These are phyloP conservation scores for Dynastes hyllus DNA, from an alignment of 2,888 invertebrate genomes.

Conservation along the genomic window DNA sequence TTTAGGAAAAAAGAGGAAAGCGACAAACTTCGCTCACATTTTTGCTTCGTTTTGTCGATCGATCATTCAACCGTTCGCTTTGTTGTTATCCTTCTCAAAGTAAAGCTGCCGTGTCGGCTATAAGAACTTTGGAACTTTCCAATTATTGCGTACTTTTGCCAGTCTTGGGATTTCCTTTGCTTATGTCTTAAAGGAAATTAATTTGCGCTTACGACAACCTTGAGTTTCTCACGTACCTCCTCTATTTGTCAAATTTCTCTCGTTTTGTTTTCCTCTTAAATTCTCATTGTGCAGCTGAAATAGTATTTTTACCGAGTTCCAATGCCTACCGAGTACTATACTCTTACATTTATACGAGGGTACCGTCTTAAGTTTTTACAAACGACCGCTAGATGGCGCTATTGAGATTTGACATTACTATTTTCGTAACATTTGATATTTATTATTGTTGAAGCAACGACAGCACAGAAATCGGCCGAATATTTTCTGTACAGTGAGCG, in stretches of 20 bases:
- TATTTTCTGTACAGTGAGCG: too few relatives aligned
- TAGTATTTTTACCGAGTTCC: not conserved
- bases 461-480: too few relatives aligned
- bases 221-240: conserved; percentile 46
- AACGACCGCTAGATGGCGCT: too few relatives aligned
- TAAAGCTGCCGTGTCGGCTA: conserved; percentile 36
- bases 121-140: conserved; percentile 47
- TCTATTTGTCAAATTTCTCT: conserved; percentile 42
- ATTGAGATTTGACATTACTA: too few relatives aligned
- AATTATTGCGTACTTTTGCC: conserved; percentile 47
- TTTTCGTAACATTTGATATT: too few relatives aligned
- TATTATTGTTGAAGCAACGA: too few relatives aligned
- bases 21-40: not conserved
- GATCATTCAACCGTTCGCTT: conserved; percentile 39
- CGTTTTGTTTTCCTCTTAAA: conserved; percentile 23
- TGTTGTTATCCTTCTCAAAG: conserved; percentile 46
- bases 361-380: too few relatives aligned
- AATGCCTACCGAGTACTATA: not conserved
- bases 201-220: conserved; percentile 47
- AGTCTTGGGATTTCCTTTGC: conserved; percentile 38
- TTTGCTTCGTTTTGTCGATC: conserved; percentile 35
- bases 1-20: conserved; percentile 5
- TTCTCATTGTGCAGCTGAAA: not conserved
- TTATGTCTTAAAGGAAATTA: conserved; percentile 45
- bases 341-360: not conserved